Evolutionary conservation across 2,888 invertebrate species (phyloP), one percentile per base, ranked within the genome.

Genomic region (Agrypnus murinus): DNA sequence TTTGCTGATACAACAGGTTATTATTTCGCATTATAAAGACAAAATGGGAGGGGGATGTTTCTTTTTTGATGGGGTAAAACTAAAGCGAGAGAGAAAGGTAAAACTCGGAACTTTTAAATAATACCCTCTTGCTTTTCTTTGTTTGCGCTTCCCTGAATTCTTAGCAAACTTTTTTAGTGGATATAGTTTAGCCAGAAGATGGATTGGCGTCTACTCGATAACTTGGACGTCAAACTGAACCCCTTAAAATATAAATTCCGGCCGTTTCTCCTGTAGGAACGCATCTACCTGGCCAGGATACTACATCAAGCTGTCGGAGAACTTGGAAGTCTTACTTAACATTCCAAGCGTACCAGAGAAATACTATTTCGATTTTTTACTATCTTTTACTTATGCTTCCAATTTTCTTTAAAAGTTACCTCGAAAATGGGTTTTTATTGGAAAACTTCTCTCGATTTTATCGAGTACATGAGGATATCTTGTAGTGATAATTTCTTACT

Each of bases 261-360:
- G 65, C 65, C 68, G 72, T 55, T 65, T 72, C 71, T 71, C 71
- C 45, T 40, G 53, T 72, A 58, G 62, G 48, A 74, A 68, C 71
- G 69, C 62, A 66, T 74, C 72, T 72, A 81, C 79, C 80, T 80
- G 77, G 76, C 77, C 77, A 73, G 77, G 77, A 75, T 77, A 79
- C 79, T 81, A 80, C 77, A 81, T 81, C 81, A 81, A 80, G 77
- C 81, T 81, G 81, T 80, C 81, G 77, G 65, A 74, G 76, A 81
- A 78, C 76, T 78, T 76, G 70, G 77, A 80, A 77, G 78, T 78
- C 79, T 80, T 79, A 78, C 76, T 79, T 79, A 77, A 76, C 74
- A 79, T 80, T 79, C 79, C 65, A 65, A 65, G 65, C 78, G 72
- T 76, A 74, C 72, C 59, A 32, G 48, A 65, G 71, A 71, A 73